Conservation (phyloP, 2,113 vertebrate species). For the Oplegnathus fasciatus region DNA sequence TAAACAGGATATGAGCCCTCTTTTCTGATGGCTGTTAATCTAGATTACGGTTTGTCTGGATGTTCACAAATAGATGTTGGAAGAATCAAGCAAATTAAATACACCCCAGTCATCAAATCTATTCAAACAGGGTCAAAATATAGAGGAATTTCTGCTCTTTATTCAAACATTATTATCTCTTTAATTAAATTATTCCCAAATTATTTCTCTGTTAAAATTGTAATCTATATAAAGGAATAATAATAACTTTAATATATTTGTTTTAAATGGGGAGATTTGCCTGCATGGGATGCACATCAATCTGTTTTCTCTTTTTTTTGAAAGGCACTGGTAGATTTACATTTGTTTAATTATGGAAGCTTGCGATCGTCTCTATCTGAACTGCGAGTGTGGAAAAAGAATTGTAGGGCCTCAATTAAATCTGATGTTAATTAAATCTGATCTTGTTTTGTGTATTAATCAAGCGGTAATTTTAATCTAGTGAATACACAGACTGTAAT, state of each 20-base stretch:
- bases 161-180: constrained; percentile 79
- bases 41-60: constrained; percentile 77
- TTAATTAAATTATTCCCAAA: constrained; percentile 86
- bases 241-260: constrained; percentile 82
- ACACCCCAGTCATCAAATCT: constrained; percentile 64
- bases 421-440: constrained; percentile 89
- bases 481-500: constrained; percentile 83
- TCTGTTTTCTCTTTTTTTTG: constrained; percentile 53
- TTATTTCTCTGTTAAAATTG: constrained; percentile 79
- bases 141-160: constrained; percentile 65
- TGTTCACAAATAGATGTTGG: constrained; percentile 73
- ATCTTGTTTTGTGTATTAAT: constrained; percentile 89
- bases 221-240: constrained; percentile 82
- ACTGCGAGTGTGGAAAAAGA: constrained; percentile 73
- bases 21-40: constrained; percentile 75
- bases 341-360: constrained; percentile 83
- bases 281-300: constrained; percentile 76
- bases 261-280: constrained; percentile 82
- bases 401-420: constrained; percentile 87
- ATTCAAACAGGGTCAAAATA: constrained; percentile 76
- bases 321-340: constrained; percentile 80
- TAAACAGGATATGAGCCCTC: constrained; percentile 80
- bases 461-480: constrained; percentile 88
- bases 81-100: constrained; percentile 76
- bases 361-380: constrained; percentile 80